Percentiles rank a stretch among this genome's conserved stretches.
Evolutionary conservation across 1,140 invertebrate species (phyloP).

Genomic region (Grapholita molesta): DNA sequence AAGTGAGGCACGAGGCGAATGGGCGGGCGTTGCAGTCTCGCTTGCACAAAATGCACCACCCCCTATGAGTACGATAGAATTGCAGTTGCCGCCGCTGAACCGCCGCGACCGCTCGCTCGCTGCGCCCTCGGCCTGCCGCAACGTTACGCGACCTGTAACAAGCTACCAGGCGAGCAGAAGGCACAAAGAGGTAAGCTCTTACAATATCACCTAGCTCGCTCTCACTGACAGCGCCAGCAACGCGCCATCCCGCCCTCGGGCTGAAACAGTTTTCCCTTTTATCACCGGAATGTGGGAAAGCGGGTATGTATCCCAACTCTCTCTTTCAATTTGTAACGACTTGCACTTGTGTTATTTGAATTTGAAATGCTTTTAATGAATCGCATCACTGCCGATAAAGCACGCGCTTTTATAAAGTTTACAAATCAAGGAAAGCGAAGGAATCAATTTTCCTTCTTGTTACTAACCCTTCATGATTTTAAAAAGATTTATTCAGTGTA

Average conservation of each 20-base stretch:
- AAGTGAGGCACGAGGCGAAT: constrained; percentile 71
- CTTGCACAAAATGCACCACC: constrained; percentile 73
- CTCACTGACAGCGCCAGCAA: constrained; percentile 38
- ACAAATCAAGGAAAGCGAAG: too few species aligned
- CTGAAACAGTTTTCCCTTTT: constrained; percentile 71
- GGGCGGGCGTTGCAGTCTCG: constrained; percentile 73
- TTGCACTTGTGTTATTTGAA: constrained; percentile 26
- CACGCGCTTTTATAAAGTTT: too few species aligned
- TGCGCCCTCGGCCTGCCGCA: constrained; percentile 38
- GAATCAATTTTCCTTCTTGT: too few species aligned
- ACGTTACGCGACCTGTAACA: constrained; percentile 71
- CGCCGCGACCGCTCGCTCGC: constrained; percentile 54
- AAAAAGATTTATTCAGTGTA: too few species aligned
- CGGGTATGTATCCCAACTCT: constrained; percentile 73
- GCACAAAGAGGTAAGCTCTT: constrained; percentile 64
- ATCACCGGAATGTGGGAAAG: constrained; percentile 73
- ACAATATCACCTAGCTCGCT: constrained; percentile 50
- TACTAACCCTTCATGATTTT: too few species aligned
- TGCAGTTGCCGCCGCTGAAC: constrained; percentile 62
- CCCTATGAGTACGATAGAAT: constrained; percentile 56
- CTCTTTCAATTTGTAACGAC: constrained; percentile 72
- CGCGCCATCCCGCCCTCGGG: constrained; percentile 45
- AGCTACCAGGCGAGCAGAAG: constrained; percentile 63
- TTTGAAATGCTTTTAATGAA: neutral
- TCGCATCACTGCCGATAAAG: neutral